Evolutionary conservation across 2,888 invertebrate genomes (phyloP), one percentile per base, ranked within the genome.

Genomic region (Drosophila villosipedis): DNA sequence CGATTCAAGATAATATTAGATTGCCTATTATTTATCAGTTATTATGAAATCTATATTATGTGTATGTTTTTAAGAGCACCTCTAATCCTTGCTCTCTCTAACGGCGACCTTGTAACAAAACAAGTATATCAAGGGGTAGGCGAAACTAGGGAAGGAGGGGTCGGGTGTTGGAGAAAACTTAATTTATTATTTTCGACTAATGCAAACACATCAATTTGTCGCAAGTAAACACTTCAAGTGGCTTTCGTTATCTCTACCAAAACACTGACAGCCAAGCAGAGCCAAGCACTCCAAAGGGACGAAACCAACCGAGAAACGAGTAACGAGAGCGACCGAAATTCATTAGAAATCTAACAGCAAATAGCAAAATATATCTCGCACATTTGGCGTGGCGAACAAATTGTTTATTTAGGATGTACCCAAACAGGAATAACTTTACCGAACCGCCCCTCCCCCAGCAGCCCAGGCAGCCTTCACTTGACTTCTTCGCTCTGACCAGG

Each of bases 141-240:
- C 28, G 25, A 25, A 19, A 22, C 25, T 14, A 31, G 14, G 28
- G 50, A 30, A 14, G 2, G 10, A 28, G 50, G 16, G 25, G 16
- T 14, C 10, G 25, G 28, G n/a, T 14, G 41, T 22, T 25, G 31
- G n/a, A 50, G 61, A 80, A 73, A 86, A 89, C 86, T 85, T 82
- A 75, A 89, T 86, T 86, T 84, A 86, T 86, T 86, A 87, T 86
- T 82, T 84, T 78, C 75, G 80, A 67, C 87, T 82, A 87, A 80
- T 82, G 89, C 84, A 89, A 86, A 86, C 85, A 86, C 85, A 86
- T 86, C 89, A 89, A 86, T 86, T 86, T 89, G 87, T 86, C 82
- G 87, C 89, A 86, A 84, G 87, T 80, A 86, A 86, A 86, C 85
- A 86, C 78, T 86, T 85, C 89, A 78, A 89, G 89, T 80, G 82